Base-by-base conservation (phyloP, 2,797 vertebrate species). In the Alosa sapidissima region DNA sequence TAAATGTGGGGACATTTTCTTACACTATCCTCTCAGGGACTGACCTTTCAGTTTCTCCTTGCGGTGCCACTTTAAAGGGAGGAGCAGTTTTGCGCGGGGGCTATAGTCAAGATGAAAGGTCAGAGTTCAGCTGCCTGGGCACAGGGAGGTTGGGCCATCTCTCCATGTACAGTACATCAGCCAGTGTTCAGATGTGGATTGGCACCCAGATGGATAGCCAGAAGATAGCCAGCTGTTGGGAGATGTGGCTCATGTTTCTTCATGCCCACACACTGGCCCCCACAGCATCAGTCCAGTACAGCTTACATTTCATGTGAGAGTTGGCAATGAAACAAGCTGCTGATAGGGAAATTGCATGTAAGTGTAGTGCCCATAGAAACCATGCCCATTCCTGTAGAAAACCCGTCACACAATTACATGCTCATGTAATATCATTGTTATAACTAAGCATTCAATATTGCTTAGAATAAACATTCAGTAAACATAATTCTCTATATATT, bases 221-320 rank as follows among this genome's bases (percentile, higher is more conserved):
- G 72, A 9, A 75, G 68, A 36, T 33, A 75, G 68, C 68, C 72
- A 78, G 41, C 72, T 78, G 72, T 75, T 75, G 33, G 68, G 36
- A 41, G 68, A 78, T 21, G 13, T 8, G 6, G 58, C 21, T 0
- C n/a, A 9, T 47, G 36, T 45, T 16, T 78, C 72, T 6, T 21
- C 7, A 16, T 41, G 19, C 72, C 72, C 72, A 78, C 72, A 47
- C 72, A 47, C 72, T 19, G 5, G 33, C 68, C 68, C 41, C 41
- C 41, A 21, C 41, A 28, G 72, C 72, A 78, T 78, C 72, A 78
- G 28, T 28, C 24, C 60, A 28, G 13, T 36, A 47, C 28, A 21
- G 72, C 72, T 21, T 36, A 47, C 16, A 7, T 1, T 58, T n/a
- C 19, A 58, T 58, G 55, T 58, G 19, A 58, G 16, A 21, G 54